Evolutionary conservation across 1,140 invertebrate species (phyloP).

Genomic region (Lepidotrigona ventralis): DNA sequence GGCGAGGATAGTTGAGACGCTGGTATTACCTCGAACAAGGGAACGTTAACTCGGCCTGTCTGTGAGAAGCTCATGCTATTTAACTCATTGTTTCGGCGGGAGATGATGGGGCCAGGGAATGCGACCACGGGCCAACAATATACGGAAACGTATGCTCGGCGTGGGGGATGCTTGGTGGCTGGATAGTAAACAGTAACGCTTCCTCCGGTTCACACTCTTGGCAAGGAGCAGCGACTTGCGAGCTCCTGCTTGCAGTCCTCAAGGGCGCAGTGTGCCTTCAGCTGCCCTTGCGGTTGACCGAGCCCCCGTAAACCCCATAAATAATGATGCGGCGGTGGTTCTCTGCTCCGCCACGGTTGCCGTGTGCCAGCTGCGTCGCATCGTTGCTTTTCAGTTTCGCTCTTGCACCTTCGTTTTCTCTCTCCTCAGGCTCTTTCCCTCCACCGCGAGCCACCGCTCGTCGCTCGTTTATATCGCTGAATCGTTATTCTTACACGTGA

Average conservation of each 20-base stretch:
- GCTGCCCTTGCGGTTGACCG: conserved; percentile 64
- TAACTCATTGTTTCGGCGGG: conserved; percentile 55
- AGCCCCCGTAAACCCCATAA: conserved; percentile 66
- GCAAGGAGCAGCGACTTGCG: conserved; percentile 55
- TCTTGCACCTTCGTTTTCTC: conserved; percentile 52
- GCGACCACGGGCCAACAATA: conserved; percentile 63
- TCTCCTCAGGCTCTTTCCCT: neutral
- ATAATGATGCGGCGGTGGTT: conserved; percentile 58
- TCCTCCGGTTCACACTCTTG: conserved; percentile 61
- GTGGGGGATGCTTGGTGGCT: conserved; percentile 47
- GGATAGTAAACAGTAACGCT: conserved; percentile 66
- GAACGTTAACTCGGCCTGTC: conserved; percentile 48
- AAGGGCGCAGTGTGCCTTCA: conserved; percentile 54
- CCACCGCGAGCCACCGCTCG: neutral
- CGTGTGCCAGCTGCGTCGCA: conserved; percentile 56
- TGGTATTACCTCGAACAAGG: conserved; percentile 55
- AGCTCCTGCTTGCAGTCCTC: conserved; percentile 40
- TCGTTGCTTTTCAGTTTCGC: conserved; percentile 50
- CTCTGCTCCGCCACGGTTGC: neutral
- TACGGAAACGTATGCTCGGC: conserved; percentile 62
- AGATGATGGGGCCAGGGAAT: conserved; percentile 62
- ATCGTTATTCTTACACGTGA: neutral
- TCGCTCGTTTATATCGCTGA: neutral
- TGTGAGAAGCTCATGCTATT: conserved; percentile 21
- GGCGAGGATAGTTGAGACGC: conserved; percentile 39